Conservation (phyloP, 2,888 invertebrate genomes). For the Meghimatium bilineatum region DNA sequence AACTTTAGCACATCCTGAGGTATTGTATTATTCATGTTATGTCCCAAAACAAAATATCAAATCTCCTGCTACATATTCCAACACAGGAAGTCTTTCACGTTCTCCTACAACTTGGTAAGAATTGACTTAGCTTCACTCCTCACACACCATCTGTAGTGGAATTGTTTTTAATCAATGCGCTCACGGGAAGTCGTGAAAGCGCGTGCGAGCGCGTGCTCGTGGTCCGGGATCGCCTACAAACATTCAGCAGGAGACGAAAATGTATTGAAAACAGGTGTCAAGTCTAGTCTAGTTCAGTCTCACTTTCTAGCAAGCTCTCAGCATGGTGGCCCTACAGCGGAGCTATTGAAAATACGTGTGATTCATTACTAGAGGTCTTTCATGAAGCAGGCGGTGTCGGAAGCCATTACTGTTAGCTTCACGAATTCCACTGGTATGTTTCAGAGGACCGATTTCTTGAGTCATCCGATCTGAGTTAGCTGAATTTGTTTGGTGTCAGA, state of each 20-base stretch:
- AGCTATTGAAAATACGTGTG: background rate
- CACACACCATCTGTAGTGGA: background rate
- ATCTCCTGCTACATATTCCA: background rate
- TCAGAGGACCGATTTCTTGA: background rate
- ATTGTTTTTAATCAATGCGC: conserved; percentile 19
- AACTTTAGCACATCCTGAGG: background rate
- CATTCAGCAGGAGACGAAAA: conserved; percentile 2
- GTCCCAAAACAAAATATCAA: background rate
- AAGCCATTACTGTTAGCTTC: conserved; percentile 7
- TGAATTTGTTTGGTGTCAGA: background rate
- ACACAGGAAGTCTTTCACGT: background rate
- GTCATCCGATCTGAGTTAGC: background rate
- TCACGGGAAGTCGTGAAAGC: conserved; percentile 35
- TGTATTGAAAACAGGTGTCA: conserved; percentile 43
- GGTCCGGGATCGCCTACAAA: conserved; percentile 10
- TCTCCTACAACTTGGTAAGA: background rate
- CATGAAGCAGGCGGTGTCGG: conserved; percentile 5
- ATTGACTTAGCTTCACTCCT: background rate
- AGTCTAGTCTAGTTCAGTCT: conserved; percentile 22
- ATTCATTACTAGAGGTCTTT: conserved; percentile 7
- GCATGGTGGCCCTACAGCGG: background rate
- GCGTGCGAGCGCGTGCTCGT: conserved; percentile 37
- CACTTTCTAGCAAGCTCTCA: conserved; percentile 9
- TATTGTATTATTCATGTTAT: background rate
- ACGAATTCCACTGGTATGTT: background rate